Conservation (phyloP, 2,113 vertebrate genomes). For the Tragelaphus scriptus region DNA sequence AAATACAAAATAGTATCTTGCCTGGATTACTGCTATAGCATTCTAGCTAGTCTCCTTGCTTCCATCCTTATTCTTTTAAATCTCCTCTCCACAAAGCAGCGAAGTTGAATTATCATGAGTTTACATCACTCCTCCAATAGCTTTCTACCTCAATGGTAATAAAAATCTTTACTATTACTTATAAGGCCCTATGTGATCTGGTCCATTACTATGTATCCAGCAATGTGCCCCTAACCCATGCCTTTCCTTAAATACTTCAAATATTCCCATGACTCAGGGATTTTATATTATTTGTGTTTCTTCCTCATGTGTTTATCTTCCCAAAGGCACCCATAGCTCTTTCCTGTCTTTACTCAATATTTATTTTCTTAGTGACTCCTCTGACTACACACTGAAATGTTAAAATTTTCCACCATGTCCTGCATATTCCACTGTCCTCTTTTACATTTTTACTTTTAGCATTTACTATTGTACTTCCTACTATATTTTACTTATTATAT, state of each 20-base stretch:
- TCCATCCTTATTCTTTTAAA: not conserved
- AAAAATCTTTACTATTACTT: not conserved
- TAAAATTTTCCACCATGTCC: not conserved
- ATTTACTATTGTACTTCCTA: not conserved
- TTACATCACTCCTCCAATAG: not conserved
- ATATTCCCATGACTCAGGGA: not conserved
- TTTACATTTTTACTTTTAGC: not conserved
- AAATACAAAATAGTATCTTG: not conserved
- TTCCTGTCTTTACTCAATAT: not conserved
- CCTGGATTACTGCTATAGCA: not conserved
- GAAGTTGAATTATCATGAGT: not conserved
- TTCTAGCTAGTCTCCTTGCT: not conserved
- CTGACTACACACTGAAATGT: not conserved
- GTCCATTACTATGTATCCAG: not conserved
- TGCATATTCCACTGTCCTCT: not conserved
- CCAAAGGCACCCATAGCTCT: not conserved
- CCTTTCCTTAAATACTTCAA: not conserved
- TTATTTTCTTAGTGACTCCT: not conserved
- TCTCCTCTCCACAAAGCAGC: not conserved
- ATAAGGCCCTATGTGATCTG: not conserved
- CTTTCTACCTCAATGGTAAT: not conserved
- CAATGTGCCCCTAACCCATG: not conserved
- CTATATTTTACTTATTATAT: not conserved
- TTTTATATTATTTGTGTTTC: not conserved
- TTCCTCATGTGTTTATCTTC: not conserved